These are phyloP conservation scores for Syndactyla subalaris DNA, from an alignment of 2,797 vertebrate species.

Conservation along the genomic window DNA sequence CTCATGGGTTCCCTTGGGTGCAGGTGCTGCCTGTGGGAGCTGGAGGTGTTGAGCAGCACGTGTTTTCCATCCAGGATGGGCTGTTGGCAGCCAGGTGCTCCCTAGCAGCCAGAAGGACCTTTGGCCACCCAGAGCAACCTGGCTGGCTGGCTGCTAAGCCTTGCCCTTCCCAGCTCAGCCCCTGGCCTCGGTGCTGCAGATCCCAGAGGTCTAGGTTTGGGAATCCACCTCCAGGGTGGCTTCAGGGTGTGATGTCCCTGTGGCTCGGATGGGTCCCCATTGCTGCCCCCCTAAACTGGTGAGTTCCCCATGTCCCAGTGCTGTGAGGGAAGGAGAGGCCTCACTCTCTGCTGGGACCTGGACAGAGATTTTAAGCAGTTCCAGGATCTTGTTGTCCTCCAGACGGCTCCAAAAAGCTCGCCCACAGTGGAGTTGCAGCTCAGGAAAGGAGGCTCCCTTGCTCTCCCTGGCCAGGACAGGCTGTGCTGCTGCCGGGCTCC, in stretches of 20 bases:
- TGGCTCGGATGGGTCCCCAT: not conserved
- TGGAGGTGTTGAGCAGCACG: not conserved
- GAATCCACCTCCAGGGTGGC: not conserved
- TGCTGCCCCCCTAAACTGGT: not conserved
- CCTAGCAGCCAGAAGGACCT: not conserved
- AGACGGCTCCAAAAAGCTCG: rapidly evolving
- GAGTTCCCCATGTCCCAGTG: not conserved
- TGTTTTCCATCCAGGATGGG: not conserved
- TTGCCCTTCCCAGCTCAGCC: rapidly evolving
- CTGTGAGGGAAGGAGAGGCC: not conserved
- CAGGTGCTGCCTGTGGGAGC: not conserved
- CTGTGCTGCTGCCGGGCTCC: rapidly evolving
- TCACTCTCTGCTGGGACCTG: not conserved
- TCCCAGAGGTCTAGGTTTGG: rapidly evolving
- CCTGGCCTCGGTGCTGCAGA: not conserved
- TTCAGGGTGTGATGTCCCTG: not conserved
- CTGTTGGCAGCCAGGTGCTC: rapidly evolving
- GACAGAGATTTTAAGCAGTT: not conserved
- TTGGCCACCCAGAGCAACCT: not conserved
- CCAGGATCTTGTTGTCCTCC: not conserved
- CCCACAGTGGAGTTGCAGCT: rapidly evolving
- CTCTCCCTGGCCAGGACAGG: not conserved
- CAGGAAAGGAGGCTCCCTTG: rapidly evolving
- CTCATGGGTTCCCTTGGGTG: rapidly evolving
- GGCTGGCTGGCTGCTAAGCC: not conserved